Evolutionary conservation across 37 sponge, comb jelly and placozoan species (phyloP), one percentile per base, ranked within the genome.

Genomic region (Beroe forskalii): DNA sequence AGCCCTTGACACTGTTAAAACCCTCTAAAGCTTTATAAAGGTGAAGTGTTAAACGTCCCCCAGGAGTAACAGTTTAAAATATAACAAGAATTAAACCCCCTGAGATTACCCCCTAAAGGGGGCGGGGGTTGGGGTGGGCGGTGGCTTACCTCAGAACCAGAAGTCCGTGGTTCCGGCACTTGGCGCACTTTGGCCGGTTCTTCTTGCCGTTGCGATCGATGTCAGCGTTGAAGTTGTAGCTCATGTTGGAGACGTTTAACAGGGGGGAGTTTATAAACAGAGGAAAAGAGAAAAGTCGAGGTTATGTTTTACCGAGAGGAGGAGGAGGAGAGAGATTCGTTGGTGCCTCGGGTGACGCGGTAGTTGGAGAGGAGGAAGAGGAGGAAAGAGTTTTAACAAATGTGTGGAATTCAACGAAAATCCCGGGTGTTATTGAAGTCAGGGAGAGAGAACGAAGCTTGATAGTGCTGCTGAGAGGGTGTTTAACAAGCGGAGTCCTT

Each of bases 191-290:
- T 41, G 86, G 86, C 86, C 86, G 37, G n/a, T 80, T 80, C 55
- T 80, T 80, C 86, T 80, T 80, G 25, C 86, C 86, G 42, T 80
- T 80, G 9, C 86, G 44, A 80, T 80, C 86, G 86, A 44, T 69
- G 72, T 69, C 72, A 32, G 72, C 39, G 72, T 69, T 69, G 32
- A 69, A 69, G 72, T 69, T 69, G 72, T 69, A 69, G 72, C 72
- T 69, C 72, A 69, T 69, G 33, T 69, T 32, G 27, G n/a, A n/a
- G n/a, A n/a, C n/a, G n/a, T n/a, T n/a, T n/a, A n/a, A n/a, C n/a
- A n/a, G n/a, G n/a, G n/a, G n/a, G n/a, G n/a, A n/a, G n/a, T n/a
- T n/a, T n/a, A n/a, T n/a, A n/a, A n/a, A n/a, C n/a, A n/a, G n/a
- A n/a, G n/a, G n/a, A n/a, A n/a, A n/a, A n/a, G n/a, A n/a, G n/a